Base-by-base conservation (phyloP, 2,113 vertebrate species). In the Grantiella picta region DNA sequence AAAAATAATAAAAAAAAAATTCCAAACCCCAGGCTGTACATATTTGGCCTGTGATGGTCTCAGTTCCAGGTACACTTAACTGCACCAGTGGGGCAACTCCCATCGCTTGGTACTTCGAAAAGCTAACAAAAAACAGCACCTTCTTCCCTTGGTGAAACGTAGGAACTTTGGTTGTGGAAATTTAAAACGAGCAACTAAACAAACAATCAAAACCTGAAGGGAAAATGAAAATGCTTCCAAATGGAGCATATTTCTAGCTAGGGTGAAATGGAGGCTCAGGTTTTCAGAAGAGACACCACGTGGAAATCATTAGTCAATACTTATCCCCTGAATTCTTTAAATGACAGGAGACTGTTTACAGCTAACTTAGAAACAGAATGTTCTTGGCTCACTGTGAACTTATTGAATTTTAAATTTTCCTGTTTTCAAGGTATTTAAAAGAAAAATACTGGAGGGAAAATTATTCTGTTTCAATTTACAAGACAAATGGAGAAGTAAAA, bases 361-460 rank as follows among this genome's bases (percentile, higher is more conserved):
- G 66, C 85, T 87, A 71, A 76, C 47, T 76, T n/a, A 61, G 59
- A 65, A 79, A 86, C 79, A 90, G 80, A 92, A 87, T 50, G 45
- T 59, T 70, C 85, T 83, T 40, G 91, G 73, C 86, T 57, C 93
- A 92, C 38, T 45, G 83, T 81, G 90, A 96, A 86, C 87, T 68
- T 75, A 50, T 3, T 47, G 40, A 66, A 76, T 76, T 77, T 56
- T 75, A 82, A 73, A 27, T 60, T n/a, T 57, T 95, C 65, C 83
- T 53, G 66, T 15, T 69, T 72, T 75, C 54, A 82, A 90, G 78
- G 40, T 22, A 49, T 29, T 93, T 50, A 82, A 87, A 87, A 82
- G 44, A 65, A 86, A 92, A 87, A 61, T 33, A 70, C 12, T 44
- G 76, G 25, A n/a, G 29, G 64, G 54, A 72, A 75, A 85, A 81